Conservation (phyloP, 2,113 vertebrate species). For the Burhinus bistriatus region DNA sequence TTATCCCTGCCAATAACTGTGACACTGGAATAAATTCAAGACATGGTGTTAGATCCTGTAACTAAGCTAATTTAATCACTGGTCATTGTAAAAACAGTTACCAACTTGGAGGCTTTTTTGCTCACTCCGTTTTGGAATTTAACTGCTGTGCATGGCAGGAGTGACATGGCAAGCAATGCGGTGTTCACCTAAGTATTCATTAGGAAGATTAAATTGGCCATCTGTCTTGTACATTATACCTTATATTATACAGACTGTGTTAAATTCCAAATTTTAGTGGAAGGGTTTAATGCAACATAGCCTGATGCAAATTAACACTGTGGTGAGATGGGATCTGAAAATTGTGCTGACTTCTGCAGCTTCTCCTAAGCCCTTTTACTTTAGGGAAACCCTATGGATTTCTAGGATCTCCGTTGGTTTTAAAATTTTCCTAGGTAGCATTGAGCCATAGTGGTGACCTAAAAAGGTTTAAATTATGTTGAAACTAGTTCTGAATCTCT, state of each 20-base stretch:
- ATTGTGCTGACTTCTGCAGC: background rate
- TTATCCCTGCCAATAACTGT: conserved; percentile 53
- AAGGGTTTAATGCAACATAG: background rate
- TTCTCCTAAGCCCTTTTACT: background rate
- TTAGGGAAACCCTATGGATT: background rate
- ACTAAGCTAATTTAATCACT: conserved; percentile 23
- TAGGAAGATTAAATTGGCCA: background rate
- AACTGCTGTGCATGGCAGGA: background rate
- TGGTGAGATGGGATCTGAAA: background rate
- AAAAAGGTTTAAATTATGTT: background rate
- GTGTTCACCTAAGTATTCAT: background rate
- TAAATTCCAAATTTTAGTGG: background rate
- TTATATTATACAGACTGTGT: background rate
- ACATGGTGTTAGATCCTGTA: conserved; percentile 1
- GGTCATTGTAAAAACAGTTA: conserved; percentile 15
- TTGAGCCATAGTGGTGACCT: background rate
- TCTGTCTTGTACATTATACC: background rate
- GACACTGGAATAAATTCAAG: conserved; percentile 56
- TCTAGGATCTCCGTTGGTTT: background rate
- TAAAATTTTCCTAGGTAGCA: background rate
- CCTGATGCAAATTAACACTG: rapidly evolving
- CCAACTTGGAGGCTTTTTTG: background rate
- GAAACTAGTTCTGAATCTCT: background rate
- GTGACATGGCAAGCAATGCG: background rate
- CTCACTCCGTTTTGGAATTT: background rate